Conservation (phyloP, 2,797 vertebrate species). For the Prunella strophiata region DNA sequence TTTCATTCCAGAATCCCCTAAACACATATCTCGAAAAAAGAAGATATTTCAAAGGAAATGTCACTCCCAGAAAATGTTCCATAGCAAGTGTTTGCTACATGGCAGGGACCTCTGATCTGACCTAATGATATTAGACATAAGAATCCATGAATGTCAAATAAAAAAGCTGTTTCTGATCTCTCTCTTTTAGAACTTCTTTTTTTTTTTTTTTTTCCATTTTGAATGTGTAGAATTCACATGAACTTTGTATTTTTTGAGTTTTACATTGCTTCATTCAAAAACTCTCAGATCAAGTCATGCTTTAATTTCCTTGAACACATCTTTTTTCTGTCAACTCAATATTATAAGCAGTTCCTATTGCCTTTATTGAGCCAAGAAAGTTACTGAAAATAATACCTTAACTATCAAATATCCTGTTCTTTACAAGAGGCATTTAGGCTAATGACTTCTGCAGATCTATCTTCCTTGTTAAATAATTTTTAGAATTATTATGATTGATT, state of each 20-base stretch:
- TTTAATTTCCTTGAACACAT: not conserved
- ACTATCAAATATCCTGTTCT: not conserved
- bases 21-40: not conserved
- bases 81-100: not conserved
- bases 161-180: not conserved
- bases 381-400: not conserved
- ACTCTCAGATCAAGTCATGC: not conserved
- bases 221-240: not conserved
- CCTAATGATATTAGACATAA: not conserved
- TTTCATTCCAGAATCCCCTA: not conserved
- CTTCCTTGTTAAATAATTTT: fast-evolving
- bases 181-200: not conserved
- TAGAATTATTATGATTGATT: too few species aligned
- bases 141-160: not conserved
- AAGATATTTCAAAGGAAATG: not conserved
- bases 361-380: not conserved
- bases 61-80: not conserved
- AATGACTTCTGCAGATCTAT: not conserved
- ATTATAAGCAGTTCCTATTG: not conserved
- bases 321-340: not conserved
- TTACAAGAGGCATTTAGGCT: not conserved
- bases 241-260: not conserved
- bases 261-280: not conserved
- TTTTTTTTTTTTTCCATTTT: not conserved
- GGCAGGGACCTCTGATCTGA: not conserved